phyloP scores from a whole-genome alignment of 2,888 invertebrate genomes.

The Empis stercorea region DNA sequence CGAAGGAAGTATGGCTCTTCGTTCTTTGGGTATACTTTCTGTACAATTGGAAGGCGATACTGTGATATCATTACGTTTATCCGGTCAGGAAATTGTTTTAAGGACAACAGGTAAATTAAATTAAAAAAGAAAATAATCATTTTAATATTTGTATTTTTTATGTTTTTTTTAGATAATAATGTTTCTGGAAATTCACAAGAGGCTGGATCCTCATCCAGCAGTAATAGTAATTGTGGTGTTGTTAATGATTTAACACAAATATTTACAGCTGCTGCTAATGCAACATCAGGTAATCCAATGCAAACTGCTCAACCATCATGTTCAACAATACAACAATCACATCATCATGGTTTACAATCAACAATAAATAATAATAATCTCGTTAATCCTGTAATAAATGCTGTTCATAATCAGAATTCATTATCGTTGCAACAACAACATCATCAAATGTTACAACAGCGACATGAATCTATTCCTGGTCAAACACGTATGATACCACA shows the following conservation, averaged over 20 bases:
- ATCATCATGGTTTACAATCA: background rate
- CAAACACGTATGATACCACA: slow-evolving; percentile 2
- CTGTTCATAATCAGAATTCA: background rate
- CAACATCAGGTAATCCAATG: slow-evolving; percentile 13
- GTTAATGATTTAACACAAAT: slow-evolving; percentile 1
- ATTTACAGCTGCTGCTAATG: slow-evolving; percentile 11
- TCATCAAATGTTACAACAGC: background rate
- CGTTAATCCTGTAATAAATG: background rate
- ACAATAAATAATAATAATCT: background rate
- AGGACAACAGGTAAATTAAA: slow-evolving; percentile 39
- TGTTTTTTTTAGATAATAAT: slow-evolving; percentile 22
- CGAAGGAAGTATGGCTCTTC: slow-evolving; percentile 76
- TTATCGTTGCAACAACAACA: background rate
- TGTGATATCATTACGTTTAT: slow-evolving; percentile 55
- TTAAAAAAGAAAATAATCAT: slow-evolving; percentile 9
- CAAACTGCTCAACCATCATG: slow-evolving; percentile 11
- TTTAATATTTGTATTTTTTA: background rate
- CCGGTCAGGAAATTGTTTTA: slow-evolving; percentile 59
- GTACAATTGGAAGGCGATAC: slow-evolving; percentile 89
- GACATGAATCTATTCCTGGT: slow-evolving; percentile 1
- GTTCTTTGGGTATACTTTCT: slow-evolving; percentile 85
- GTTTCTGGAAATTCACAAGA: slow-evolving; percentile 22
- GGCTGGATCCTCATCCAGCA: slow-evolving; percentile 23
- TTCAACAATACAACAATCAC: slow-evolving; percentile 3
- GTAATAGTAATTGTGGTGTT: slow-evolving; percentile 2